These are phyloP conservation scores for Rhodinocichla rosea DNA, from an alignment of 2,113 vertebrate genomes.

Conservation along the genomic window DNA sequence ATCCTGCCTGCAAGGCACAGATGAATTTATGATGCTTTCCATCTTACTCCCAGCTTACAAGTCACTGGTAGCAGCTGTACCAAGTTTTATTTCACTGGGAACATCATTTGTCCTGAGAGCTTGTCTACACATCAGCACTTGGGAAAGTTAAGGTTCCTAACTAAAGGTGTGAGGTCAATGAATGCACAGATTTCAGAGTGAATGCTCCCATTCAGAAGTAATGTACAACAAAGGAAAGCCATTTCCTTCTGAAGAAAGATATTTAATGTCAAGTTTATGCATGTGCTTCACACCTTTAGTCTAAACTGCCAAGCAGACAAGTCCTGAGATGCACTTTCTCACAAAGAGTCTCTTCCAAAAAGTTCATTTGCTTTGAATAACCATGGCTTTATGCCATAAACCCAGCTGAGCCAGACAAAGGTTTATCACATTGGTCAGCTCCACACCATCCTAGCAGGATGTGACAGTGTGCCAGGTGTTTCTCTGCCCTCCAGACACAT, in stretches of 20 bases:
- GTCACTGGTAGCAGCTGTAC: constrained; percentile 5
- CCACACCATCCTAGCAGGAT: background rate
- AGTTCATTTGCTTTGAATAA: background rate
- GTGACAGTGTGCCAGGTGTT: background rate
- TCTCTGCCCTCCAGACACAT: background rate
- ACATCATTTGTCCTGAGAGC: background rate
- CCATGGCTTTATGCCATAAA: background rate
- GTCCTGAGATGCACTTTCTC: background rate
- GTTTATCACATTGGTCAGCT: background rate
- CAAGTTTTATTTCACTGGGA: background rate
- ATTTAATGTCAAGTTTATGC: background rate
- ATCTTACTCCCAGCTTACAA: constrained; percentile 15
- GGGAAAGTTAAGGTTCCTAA: background rate
- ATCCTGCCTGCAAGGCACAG: constrained; percentile 16
- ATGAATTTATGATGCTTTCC: constrained; percentile 40
- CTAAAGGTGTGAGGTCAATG: background rate
- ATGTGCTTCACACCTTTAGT: background rate
- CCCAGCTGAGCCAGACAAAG: background rate
- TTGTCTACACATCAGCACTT: background rate
- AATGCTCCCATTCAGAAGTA: background rate
- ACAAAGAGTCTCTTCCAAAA: background rate
- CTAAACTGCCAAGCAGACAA: background rate
- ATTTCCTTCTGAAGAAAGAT: background rate
- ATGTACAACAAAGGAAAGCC: background rate
- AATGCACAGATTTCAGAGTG: background rate